Percentiles rank a stretch among this genome's conserved stretches.
Evolutionary conservation across 1,140 invertebrate species (phyloP).

Genomic region (Diabrotica virgifera): DNA sequence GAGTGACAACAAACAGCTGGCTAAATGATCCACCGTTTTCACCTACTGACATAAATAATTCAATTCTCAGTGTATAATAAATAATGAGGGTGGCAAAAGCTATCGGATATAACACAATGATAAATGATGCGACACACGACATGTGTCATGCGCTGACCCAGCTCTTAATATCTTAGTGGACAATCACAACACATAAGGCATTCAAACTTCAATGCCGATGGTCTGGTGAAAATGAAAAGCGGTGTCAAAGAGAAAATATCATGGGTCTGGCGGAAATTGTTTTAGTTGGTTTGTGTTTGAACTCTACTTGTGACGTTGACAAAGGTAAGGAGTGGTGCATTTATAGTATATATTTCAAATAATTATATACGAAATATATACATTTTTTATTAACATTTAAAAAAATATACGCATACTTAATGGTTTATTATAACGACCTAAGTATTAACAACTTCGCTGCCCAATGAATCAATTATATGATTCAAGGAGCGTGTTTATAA

Average conservation of each 20-base stretch:
- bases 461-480: too few relatives aligned
- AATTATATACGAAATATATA: too few relatives aligned
- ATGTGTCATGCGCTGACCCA: constrained; percentile 9
- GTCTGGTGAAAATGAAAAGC: background rate
- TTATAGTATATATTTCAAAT: background rate
- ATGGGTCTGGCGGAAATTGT: constrained; percentile 29
- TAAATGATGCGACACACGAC: background rate
- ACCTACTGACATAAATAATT: too few relatives aligned
- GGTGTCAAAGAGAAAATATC: background rate
- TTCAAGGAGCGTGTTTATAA: too few relatives aligned
- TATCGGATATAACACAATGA: background rate
- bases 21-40: too few relatives aligned
- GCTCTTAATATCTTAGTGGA: background rate
- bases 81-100: background rate
- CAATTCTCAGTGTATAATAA: background rate
- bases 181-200: background rate
- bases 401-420: too few relatives aligned
- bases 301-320: constrained; percentile 26
- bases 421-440: too few relatives aligned
- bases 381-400: too few relatives aligned
- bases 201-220: background rate
- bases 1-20: too few relatives aligned
- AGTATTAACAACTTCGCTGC: too few relatives aligned
- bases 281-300: constrained; percentile 31
- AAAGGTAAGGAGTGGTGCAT: background rate